Percentiles rank a stretch among this genome's conserved stretches.
These are phyloP conservation scores for Allacma fusca DNA, from an alignment of 2,888 invertebrate genomes.

Conservation along the genomic window DNA sequence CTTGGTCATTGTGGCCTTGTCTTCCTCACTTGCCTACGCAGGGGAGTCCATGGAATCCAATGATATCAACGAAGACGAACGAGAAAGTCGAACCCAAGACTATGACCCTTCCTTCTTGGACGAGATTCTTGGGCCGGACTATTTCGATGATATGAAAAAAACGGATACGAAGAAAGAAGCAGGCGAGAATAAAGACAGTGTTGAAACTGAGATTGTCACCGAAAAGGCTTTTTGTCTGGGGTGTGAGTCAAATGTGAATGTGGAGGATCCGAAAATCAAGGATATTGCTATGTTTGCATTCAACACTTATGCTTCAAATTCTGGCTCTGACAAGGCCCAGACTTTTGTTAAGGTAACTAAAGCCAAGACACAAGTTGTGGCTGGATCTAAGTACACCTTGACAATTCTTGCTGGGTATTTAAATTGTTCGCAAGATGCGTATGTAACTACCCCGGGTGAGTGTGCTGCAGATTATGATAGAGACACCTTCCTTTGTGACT, in stretches of 20 bases:
- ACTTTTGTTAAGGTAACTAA: constrained; percentile 59
- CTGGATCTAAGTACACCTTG: constrained; percentile 70
- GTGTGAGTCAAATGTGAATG: constrained; percentile 59
- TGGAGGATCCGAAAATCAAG: constrained; percentile 56
- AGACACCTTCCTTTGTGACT: constrained; percentile 68
- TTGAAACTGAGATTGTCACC: constrained; percentile 45
- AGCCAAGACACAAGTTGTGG: constrained; percentile 65
- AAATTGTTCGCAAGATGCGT: constrained; percentile 66
- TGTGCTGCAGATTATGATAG: constrained; percentile 63
- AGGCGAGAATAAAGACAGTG: not conserved
- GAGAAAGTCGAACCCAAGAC: not conserved
- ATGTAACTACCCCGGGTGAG: constrained; percentile 61
- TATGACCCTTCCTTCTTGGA: constrained; percentile 36
- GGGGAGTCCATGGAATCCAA: not conserved
- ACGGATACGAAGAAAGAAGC: not conserved
- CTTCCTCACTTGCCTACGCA: too few relatives aligned
- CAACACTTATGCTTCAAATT: constrained; percentile 44
- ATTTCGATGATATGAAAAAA: constrained; percentile 23
- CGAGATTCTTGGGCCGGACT: constrained; percentile 38
- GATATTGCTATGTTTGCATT: constrained; percentile 61
- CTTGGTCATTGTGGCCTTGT: too few relatives aligned
- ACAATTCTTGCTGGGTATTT: constrained; percentile 70
- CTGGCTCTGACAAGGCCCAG: constrained; percentile 52
- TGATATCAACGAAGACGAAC: not conserved
- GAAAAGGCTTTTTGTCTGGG: constrained; percentile 58